A percentile compares a stretch with the other conserved stretches of the same genome.
Evolutionary conservation across 1,140 invertebrate genomes (phyloP).

Genomic region (Triops cancriformis): DNA sequence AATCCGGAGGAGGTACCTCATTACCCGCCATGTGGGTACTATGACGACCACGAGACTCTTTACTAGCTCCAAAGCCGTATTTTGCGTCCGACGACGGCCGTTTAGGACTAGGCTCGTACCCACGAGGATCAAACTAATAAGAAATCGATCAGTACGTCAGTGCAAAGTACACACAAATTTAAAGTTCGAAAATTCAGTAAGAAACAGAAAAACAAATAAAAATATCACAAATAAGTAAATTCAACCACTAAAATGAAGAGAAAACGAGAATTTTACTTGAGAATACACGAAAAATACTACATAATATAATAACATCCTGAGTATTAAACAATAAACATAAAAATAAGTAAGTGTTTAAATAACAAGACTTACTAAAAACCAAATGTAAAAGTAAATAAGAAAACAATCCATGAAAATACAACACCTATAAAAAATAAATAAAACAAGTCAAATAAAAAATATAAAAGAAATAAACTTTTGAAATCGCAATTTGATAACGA

Average conservation of each 20-base stretch:
- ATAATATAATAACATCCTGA: neutral
- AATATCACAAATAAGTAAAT: too few relatives aligned
- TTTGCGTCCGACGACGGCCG: slow-evolving; percentile 14
- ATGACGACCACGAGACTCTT: slow-evolving; percentile 28
- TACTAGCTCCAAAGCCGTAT: slow-evolving; percentile 16
- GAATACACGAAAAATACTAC: slow-evolving; percentile 23
- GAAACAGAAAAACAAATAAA: neutral
- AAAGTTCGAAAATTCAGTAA: neutral
- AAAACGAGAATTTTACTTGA: too few relatives aligned
- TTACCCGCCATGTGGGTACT: slow-evolving; percentile 25
- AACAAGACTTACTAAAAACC: too few relatives aligned
- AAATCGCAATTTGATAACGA: too few relatives aligned
- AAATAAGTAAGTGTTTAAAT: too few relatives aligned
- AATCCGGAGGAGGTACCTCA: slow-evolving; percentile 52
- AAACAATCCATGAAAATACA: too few relatives aligned
- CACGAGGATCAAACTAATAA: neutral
- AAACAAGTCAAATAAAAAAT: too few relatives aligned
- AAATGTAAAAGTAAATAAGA: too few relatives aligned
- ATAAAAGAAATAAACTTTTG: too few relatives aligned
- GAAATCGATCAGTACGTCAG: neutral
- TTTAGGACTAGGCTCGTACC: slow-evolving; percentile 1
- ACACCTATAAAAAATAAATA: too few relatives aligned
- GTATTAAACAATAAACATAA: neutral
- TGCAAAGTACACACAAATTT: neutral
- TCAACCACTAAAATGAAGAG: too few relatives aligned